phyloP scores from a whole-genome alignment of 1,140 invertebrate genomes.

The Brachionus sp. region DNA sequence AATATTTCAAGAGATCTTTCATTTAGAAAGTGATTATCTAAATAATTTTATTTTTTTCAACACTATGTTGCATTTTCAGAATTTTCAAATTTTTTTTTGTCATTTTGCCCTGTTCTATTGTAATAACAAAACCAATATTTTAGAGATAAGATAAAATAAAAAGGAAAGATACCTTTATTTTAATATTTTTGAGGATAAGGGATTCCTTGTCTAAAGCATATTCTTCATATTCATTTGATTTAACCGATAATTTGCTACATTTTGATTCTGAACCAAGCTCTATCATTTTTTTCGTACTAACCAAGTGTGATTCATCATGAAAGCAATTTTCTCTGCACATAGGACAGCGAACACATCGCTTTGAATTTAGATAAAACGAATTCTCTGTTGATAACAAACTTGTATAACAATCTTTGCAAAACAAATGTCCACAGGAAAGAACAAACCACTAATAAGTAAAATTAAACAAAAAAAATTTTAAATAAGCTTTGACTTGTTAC shows the following conservation, averaged over 20 bases:
- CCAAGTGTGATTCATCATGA: slow-evolving; percentile 64
- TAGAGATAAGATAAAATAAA: too few relatives aligned
- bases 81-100: too few relatives aligned
- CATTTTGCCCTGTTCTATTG: too few relatives aligned
- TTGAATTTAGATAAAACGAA: slow-evolving; percentile 49
- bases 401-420: slow-evolving; percentile 66
- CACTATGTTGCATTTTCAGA: too few relatives aligned
- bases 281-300: slow-evolving; percentile 58
- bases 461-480: neutral
- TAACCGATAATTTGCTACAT: slow-evolving; percentile 50
- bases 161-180: neutral
- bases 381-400: slow-evolving; percentile 56
- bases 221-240: slow-evolving; percentile 49
- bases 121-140: too few relatives aligned
- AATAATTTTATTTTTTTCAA: too few relatives aligned
- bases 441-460: slow-evolving; percentile 64
- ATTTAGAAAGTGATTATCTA: too few relatives aligned
- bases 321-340: slow-evolving; percentile 66
- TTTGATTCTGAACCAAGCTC: slow-evolving; percentile 46
- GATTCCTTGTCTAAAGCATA: neutral
- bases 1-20: neutral
- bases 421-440: slow-evolving; percentile 68
- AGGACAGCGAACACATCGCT: slow-evolving; percentile 62
- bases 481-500: slow-evolving; percentile 49
- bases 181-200: neutral